These are phyloP conservation scores for Anorthoa munda DNA, from an alignment of 2,888 invertebrate genomes.

Conservation along the genomic window DNA sequence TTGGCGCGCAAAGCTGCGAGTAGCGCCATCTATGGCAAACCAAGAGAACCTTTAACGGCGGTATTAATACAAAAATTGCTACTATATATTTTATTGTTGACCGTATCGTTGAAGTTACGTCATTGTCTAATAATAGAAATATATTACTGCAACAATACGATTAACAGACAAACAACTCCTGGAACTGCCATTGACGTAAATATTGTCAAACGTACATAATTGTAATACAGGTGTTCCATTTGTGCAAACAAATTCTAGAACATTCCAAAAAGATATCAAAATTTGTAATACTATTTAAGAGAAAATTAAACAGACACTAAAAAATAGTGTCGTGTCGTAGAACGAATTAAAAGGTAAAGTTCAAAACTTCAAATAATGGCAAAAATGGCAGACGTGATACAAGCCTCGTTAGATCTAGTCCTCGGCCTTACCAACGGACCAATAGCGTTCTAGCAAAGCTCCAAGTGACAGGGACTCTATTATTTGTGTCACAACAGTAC, in stretches of 20 bases:
- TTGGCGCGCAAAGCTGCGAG: constrained; percentile 29
- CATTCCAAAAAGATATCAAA: constrained; percentile 9
- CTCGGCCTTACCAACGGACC: constrained; percentile 62
- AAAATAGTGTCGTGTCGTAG: too few species aligned
- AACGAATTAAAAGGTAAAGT: neutral
- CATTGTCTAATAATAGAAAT: constrained; percentile 64
- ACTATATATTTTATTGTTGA: constrained; percentile 43
- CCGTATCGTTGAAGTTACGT: constrained; percentile 50
- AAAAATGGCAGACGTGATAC: constrained; percentile 38
- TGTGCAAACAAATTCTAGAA: constrained; percentile 47
- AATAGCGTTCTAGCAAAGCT: constrained; percentile 54
- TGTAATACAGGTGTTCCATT: constrained; percentile 40
- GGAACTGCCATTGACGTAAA: constrained; percentile 49
- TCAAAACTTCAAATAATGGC: constrained; percentile 17
- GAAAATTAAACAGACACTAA: too few species aligned
- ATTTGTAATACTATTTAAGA: neutral
- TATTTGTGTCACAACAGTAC: constrained; percentile 59
- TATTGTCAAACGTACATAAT: constrained; percentile 39
- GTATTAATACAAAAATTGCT: constrained; percentile 33
- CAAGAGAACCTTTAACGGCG: constrained; percentile 51
- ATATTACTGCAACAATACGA: constrained; percentile 45
- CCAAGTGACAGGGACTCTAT: constrained; percentile 59
- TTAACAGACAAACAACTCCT: constrained; percentile 56
- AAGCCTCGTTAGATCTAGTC: constrained; percentile 41
- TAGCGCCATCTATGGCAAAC: constrained; percentile 77